Base-by-base conservation (phyloP, 2,888 invertebrate species). In the Pherbina coryleti region DNA sequence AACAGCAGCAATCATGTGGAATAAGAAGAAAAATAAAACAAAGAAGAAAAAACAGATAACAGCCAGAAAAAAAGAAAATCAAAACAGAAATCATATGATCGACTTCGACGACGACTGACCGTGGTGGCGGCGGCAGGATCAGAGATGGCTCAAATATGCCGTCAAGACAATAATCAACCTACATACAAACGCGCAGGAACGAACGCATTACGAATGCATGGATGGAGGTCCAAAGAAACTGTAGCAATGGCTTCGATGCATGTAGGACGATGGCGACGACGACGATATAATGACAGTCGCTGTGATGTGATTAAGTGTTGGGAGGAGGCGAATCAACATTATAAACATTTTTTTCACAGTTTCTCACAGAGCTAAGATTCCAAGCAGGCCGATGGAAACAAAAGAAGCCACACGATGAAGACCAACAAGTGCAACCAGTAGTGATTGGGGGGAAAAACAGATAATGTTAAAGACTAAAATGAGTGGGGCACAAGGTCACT, bases 221-320 rank as follows among this genome's bases (percentile, higher is more conserved):
- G 14, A 60, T 28, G 14, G 9, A 60, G 60, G 28, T 60, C 22
- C 60, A 60, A 17, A 60, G 2, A 44, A 11, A 44, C 14, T 44
- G 3, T 11, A 44, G 44, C 44, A 37, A 22, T 22, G 60, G 17
- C 22, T 60, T 5, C 60, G 4, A 17, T 28, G 60, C 5, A 60
- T 19, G 28, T 25, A 28, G 67, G n/a, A 67, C 19, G 44, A 67
- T 44, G 67, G 3, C 44, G 60, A 28, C 44, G n/a, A 67, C 19
- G 44, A 67, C 67, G 67, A 9, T 67, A 37, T 67, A 67, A 67
- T 37, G 37, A 67, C 67, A 67, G 67, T 60, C 57, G 57, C 72
- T 71, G 57, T 57, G 72, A 72, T 57, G 70, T 71, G 72, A 57
- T 72, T 57, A 72, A 57, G 72, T 72, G 57, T 72, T 37, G 57